Percentiles rank a stretch among this genome's conserved stretches.
Conservation (phyloP, 2,113 vertebrate species). For the Nothocercus nigrocapillus region DNA sequence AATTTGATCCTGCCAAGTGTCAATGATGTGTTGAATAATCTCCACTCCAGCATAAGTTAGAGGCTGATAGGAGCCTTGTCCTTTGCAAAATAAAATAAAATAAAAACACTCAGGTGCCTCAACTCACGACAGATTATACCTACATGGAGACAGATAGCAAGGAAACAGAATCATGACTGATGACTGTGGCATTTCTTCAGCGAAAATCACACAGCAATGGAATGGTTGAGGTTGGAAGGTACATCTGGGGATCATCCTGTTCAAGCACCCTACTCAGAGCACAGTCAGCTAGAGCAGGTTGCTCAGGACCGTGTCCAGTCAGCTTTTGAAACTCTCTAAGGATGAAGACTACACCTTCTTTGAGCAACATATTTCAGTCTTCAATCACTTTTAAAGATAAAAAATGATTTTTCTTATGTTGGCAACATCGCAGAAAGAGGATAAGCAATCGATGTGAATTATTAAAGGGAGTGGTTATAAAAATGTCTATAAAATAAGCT, state of each 20-base stretch:
- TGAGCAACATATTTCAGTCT: not conserved
- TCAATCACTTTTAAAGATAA: not conserved
- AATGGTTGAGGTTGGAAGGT: not conserved
- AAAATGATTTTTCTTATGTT: not conserved
- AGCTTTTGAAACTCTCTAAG: not conserved
- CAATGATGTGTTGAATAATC: not conserved
- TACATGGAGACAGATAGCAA: not conserved
- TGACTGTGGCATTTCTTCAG: not conserved
- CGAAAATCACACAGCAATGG: not conserved
- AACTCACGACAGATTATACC: not conserved
- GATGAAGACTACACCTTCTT: not conserved
- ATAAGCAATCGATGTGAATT: constrained; percentile 53
- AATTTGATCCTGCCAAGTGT: not conserved
- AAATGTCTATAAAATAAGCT: constrained; percentile 40
- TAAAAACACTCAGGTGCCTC: not conserved
- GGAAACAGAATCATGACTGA: constrained; percentile 12
- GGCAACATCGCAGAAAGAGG: constrained; percentile 24
- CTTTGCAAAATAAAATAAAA: not conserved
- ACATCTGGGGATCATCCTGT: not conserved
- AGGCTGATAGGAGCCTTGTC: not conserved
- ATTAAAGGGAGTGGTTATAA: constrained; percentile 55
- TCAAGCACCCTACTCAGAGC: no score
- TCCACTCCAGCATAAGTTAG: not conserved
- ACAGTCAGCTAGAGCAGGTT: not conserved
- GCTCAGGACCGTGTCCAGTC: not conserved